Evolutionary conservation across 2,888 invertebrate species (phyloP), one percentile per base, ranked within the genome.

Genomic region (Pheosia gnoma): DNA sequence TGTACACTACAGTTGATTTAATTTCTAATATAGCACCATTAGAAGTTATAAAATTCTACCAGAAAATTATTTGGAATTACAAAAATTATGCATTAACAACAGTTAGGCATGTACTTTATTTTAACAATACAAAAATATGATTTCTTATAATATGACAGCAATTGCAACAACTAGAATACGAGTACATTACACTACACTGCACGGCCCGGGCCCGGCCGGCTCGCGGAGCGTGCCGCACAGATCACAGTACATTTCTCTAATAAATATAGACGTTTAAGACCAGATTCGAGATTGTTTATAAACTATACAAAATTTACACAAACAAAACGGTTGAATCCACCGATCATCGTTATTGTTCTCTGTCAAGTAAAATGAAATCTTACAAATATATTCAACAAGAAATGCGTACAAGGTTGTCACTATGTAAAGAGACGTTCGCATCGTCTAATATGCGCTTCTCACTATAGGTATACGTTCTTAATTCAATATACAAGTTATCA

Each of bases 121-220:
- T 89, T 85, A 87, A 91, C 88, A 86, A 90, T 93, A 92, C 88
- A 92, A 92, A 93, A 93, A 92, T 92, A 92, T 89, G 76, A 85
- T 88, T 87, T 89, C 86, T 91, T 91, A 89, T 73, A 84, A 80
- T 88, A 57, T 45, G 83, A 80, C 83, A 84, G 83, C 75, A 80
- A 82, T 82, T 84, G 86, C 82, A 86, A 85, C 82, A 82, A 81
- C 71, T 81, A 82, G 58, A 62, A 39, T 39, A 39, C 55, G 58
- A 62, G 13, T 39, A 39, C 55, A 60, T 43, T 53, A 38, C 36
- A 47, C 59, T 59, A 61, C 41, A 9, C 51, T 51, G 52, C 59
- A 59, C 60, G 41, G 54, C 56, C 45, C 59, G 55, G 67, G 66
- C 60, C 59, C 59, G 54, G 47, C 41, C 57, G 61, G 62, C 59